A percentile compares a stretch with the other conserved stretches of the same genome.
These are phyloP conservation scores for Paramisgurnus dabryanus DNA, from an alignment of 2,113 vertebrate genomes.

Conservation along the genomic window DNA sequence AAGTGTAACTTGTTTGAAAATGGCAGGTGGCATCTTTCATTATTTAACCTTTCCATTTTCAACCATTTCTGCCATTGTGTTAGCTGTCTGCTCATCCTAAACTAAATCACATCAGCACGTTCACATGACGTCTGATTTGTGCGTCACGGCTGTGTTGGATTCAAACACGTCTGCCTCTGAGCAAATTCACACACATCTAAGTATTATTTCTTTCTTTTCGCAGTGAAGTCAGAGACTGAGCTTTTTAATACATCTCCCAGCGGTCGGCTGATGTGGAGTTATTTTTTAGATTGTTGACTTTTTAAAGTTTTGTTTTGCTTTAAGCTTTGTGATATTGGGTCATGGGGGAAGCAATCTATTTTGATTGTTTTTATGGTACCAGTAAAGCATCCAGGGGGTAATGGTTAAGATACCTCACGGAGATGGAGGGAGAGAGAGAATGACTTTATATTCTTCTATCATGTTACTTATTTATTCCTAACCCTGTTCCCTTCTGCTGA, in stretches of 20 bases:
- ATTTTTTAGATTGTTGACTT: slow-evolving; percentile 3
- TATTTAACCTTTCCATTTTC: neutral
- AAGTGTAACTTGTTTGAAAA: neutral
- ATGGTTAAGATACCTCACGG: slow-evolving; percentile 1
- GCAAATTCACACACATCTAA: neutral
- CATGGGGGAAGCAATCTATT: slow-evolving; percentile 4
- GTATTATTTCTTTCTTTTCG: neutral
- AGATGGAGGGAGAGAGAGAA: neutral
- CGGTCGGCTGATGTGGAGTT: neutral
- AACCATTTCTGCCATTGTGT: no score
- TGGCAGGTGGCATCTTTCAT: slow-evolving; percentile 14
- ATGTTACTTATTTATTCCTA: slow-evolving; percentile 22
- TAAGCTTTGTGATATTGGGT: slow-evolving; percentile 21
- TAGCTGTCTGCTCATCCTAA: neutral
- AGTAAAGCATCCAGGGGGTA: neutral
- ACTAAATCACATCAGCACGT: slow-evolving; percentile 28
- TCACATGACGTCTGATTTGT: neutral
- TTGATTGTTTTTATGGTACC: neutral
- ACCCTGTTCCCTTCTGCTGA: neutral
- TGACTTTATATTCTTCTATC: neutral
- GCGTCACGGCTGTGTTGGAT: neutral
- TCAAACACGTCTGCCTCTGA: neutral
- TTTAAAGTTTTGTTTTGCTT: slow-evolving; percentile 10
- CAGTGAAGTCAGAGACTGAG: neutral
- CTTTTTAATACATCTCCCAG: neutral